Conservation (phyloP, 2,113 vertebrate species). For the Dissostichus mawsoni region DNA sequence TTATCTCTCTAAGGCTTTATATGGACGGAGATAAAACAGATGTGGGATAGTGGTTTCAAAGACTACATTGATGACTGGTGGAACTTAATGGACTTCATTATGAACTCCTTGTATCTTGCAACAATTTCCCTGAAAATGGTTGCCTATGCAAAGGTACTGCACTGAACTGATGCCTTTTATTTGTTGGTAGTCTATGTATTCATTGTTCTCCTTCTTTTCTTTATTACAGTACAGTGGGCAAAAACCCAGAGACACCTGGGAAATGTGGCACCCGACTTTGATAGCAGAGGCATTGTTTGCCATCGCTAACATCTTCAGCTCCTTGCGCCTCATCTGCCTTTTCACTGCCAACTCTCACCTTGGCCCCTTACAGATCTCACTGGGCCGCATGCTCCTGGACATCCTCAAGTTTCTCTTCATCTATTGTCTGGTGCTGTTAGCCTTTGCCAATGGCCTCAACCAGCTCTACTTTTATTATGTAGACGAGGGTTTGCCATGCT, state of each 20-base stretch:
- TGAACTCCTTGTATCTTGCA: slow-evolving; percentile 97
- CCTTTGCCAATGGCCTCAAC: slow-evolving; percentile 97
- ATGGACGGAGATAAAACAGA: slow-evolving; percentile 99
- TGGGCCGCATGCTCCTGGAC: slow-evolving; percentile 98
- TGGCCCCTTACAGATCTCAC: slow-evolving; percentile 96
- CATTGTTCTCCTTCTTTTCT: slow-evolving; percentile 42
- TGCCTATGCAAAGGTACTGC: slow-evolving; percentile 91
- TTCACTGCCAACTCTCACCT: slow-evolving; percentile 99
- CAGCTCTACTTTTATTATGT: slow-evolving; percentile 97
- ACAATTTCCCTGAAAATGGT: slow-evolving; percentile 98
- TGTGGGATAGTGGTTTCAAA: slow-evolving; percentile 97
- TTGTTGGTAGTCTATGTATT: neutral
- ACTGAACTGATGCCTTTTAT: neutral
- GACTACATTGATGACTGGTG: slow-evolving; percentile 99
- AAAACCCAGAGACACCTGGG: slow-evolving; percentile 87
- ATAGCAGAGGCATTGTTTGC: slow-evolving; percentile 97
- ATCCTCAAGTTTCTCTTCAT: slow-evolving; percentile 99
- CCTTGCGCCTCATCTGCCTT: slow-evolving; percentile 94
- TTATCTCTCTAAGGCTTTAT: slow-evolving; percentile 90
- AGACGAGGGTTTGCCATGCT: slow-evolving; percentile 83
- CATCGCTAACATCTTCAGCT: slow-evolving; percentile 99
- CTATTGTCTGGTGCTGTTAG: slow-evolving; percentile 95
- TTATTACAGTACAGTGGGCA: slow-evolving; percentile 87
- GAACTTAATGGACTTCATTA: slow-evolving; percentile 99
- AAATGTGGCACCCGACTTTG: slow-evolving; percentile 96